Conservation (phyloP, 2,888 invertebrate species). For the Nipponacmea schrenckii region DNA sequence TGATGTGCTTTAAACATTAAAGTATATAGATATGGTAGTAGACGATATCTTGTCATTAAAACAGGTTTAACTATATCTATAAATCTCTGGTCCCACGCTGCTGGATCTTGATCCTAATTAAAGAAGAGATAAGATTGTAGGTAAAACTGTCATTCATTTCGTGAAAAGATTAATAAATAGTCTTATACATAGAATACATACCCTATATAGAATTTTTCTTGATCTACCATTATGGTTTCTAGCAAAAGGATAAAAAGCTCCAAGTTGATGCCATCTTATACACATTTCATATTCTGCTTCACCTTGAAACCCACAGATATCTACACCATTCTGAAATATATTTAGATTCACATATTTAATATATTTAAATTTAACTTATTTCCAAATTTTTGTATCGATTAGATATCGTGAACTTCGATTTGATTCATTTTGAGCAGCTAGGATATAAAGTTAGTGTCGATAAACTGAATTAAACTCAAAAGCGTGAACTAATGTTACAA, state of each 20-base stretch:
- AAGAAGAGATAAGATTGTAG: background rate
- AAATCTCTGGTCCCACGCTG: constrained; percentile 44
- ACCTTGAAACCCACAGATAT: constrained; percentile 70
- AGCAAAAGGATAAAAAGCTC: constrained; percentile 73
- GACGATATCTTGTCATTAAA: constrained; percentile 62
- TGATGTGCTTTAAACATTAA: constrained; percentile 64
- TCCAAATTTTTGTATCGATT: too few relatives aligned
- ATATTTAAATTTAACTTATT: too few relatives aligned
- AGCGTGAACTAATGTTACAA: too few relatives aligned
- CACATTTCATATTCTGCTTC: constrained; percentile 71
- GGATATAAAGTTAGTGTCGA: too few relatives aligned
- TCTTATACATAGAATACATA: background rate
- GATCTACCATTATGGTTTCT: constrained; percentile 52
- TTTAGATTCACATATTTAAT: background rate
- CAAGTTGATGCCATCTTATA: constrained; percentile 77
- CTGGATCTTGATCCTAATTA: constrained; percentile 61
- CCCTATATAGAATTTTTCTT: constrained; percentile 15
- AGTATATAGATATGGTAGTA: constrained; percentile 69
- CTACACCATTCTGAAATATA: constrained; percentile 56
- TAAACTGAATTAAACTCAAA: too few relatives aligned
- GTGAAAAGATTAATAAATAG: too few relatives aligned
- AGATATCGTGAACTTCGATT: too few relatives aligned
- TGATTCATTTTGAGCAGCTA: too few relatives aligned
- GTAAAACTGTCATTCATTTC: too few relatives aligned
- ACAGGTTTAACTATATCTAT: constrained; percentile 42